A percentile compares a stretch with the other conserved stretches of the same genome.
phyloP scores from a whole-genome alignment of 2,888 invertebrate genomes.

The Leptura quadrifasciata region DNA sequence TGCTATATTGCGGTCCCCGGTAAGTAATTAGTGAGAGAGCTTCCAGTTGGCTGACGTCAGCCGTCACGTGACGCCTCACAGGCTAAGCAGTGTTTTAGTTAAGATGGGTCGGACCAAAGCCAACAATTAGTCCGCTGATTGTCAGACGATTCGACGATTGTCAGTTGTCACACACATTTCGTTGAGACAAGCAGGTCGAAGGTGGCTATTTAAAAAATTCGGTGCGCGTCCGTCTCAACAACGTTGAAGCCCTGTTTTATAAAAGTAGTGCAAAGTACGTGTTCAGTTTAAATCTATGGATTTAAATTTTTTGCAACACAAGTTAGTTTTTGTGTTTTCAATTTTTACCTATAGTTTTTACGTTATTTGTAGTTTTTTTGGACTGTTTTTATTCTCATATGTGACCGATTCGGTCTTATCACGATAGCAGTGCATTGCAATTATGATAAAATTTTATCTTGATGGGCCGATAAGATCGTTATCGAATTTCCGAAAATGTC shows the following conservation, averaged over 20 bases:
- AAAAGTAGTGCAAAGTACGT: conserved; percentile 47
- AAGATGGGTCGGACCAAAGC: conserved; percentile 59
- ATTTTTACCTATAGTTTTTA: conserved; percentile 51
- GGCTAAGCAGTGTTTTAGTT: conserved; percentile 50
- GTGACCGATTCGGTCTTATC: conserved; percentile 44
- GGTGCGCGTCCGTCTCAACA: conserved; percentile 47
- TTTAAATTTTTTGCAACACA: conserved; percentile 66
- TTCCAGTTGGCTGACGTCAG: conserved; percentile 53
- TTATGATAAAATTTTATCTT: conserved; percentile 54
- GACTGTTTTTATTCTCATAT: conserved; percentile 13
- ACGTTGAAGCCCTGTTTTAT: conserved; percentile 34
- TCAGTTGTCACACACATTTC: conserved; percentile 60
- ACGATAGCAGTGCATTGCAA: conserved; percentile 47
- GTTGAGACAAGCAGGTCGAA: conserved; percentile 54
- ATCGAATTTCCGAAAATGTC: conserved; percentile 52
- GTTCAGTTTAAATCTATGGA: conserved; percentile 58
- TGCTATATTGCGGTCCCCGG: background rate
- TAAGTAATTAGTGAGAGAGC: conserved; percentile 23
- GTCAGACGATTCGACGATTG: conserved; percentile 55
- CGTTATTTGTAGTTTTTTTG: conserved; percentile 35
- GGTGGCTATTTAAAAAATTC: conserved; percentile 46
- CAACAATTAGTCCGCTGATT: conserved; percentile 58
- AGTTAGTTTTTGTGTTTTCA: conserved; percentile 64
- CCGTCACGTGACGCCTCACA: conserved; percentile 51
- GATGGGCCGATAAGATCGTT: conserved; percentile 50